Evolutionary conservation across 2,113 vertebrate genomes (phyloP).

Genomic region (Hypanus sabinus): DNA sequence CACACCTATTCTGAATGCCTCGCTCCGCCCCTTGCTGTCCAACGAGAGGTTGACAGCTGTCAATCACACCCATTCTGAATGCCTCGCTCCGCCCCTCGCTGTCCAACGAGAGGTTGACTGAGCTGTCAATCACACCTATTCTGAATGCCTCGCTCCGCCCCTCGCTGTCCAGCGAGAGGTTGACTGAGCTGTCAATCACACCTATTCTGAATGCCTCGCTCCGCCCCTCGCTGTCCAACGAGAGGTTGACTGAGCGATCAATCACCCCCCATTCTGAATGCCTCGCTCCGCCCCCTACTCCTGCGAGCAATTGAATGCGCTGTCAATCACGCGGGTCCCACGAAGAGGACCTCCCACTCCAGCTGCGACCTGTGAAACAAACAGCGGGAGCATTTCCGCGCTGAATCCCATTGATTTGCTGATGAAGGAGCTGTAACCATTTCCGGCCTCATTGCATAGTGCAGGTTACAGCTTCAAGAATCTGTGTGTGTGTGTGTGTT

Average conservation of each 20-base stretch:
- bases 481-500: too few relatives aligned
- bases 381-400: background rate
- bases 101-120: background rate
- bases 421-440: too few relatives aligned
- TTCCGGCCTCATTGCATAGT: too few relatives aligned
- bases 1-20: background rate
- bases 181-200: too few relatives aligned
- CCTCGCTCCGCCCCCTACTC: background rate
- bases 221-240: background rate
- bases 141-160: background rate
- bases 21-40: too few relatives aligned
- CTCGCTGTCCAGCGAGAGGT: too few relatives aligned
- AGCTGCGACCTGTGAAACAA: background rate
- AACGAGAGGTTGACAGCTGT: too few relatives aligned
- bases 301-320: background rate
- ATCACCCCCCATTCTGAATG: background rate
- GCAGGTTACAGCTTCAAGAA: too few relatives aligned
- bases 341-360: background rate
- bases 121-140: background rate
- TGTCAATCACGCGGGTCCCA: background rate
- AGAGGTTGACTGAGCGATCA: background rate
- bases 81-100: background rate
- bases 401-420: too few relatives aligned
- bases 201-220: too few relatives aligned
- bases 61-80: too few relatives aligned